Conservation (phyloP, 2,888 invertebrate genomes). For the Campoletis raptor region DNA sequence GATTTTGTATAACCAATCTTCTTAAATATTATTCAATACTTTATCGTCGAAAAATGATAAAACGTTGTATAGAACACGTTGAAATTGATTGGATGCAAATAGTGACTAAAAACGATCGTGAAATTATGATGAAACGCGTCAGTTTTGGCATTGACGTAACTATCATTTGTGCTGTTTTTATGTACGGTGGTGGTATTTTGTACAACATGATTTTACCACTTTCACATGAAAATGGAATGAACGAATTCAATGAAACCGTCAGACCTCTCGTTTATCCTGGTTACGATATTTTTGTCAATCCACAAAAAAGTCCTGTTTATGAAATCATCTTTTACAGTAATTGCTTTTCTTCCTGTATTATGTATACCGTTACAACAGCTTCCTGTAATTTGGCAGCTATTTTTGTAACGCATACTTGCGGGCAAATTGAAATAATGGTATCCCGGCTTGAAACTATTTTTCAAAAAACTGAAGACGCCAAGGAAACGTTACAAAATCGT, state of each 20-base stretch:
- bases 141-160: conserved; percentile 50
- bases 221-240: conserved; percentile 27
- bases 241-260: conserved; percentile 53
- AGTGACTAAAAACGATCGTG: conserved; percentile 57
- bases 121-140: conserved; percentile 58
- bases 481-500: conserved; percentile 44
- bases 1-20: conserved; percentile 46
- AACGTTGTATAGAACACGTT: conserved; percentile 52
- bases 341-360: conserved; percentile 60
- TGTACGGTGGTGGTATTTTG: conserved; percentile 56
- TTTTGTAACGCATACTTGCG: conserved; percentile 73
- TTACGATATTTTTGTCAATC: conserved; percentile 58
- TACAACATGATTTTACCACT: conserved; percentile 54
- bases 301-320: conserved; percentile 68
- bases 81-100: conserved; percentile 60
- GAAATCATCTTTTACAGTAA: conserved; percentile 70
- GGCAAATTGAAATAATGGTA: conserved; percentile 70
- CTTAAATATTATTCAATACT: conserved; percentile 54
- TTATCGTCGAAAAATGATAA: conserved; percentile 30
- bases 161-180: conserved; percentile 43
- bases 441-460: conserved; percentile 51
- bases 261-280: conserved; percentile 61
- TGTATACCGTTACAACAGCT: conserved; percentile 65
- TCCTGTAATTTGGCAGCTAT: conserved; percentile 71
- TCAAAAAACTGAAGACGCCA: conserved; percentile 29